These are phyloP conservation scores for Cepaea hortensis DNA, from an alignment of 2,888 invertebrate species.

Conservation along the genomic window DNA sequence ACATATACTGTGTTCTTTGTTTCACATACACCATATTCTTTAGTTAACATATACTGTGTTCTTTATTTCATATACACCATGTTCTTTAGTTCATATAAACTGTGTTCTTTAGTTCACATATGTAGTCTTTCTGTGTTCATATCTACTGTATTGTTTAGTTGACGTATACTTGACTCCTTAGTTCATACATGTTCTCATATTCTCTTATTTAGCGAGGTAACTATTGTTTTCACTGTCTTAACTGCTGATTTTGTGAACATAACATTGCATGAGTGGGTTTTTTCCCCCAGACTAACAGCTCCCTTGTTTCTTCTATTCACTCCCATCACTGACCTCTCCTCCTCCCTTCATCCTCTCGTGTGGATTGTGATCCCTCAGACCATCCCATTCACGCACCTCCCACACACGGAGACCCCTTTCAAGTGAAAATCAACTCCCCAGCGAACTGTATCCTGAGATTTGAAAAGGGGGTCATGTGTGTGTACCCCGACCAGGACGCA, in stretches of 20 bases:
- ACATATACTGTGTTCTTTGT: no score
- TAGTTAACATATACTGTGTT: no score
- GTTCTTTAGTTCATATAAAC: no score
- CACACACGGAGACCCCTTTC: slow-evolving; percentile 85
- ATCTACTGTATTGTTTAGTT: no score
- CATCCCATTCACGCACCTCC: slow-evolving; percentile 90
- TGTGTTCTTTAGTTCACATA: no score
- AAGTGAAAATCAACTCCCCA: slow-evolving; percentile 84
- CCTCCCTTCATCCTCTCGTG: not conserved
- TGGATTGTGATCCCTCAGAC: slow-evolving; percentile 79
- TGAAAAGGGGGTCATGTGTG: slow-evolving; percentile 86
- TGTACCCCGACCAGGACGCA: slow-evolving; percentile 83
- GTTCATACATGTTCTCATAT: no score
- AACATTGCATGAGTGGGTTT: not conserved
- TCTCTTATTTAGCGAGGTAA: no score
- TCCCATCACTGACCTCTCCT: not conserved
- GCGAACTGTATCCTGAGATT: slow-evolving; percentile 85
- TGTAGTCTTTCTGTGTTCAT: no score
- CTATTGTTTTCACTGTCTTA: no score
- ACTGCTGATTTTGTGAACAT: not conserved
- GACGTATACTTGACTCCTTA: no score
- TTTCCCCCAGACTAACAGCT: not conserved
- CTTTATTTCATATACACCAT: no score
- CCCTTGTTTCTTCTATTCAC: not conserved
- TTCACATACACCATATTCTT: no score